Percentiles rank a stretch among this genome's conserved stretches.
These are phyloP conservation scores for Mesoclemmys tuberculata DNA, from an alignment of 2,113 vertebrate species.

Conservation along the genomic window DNA sequence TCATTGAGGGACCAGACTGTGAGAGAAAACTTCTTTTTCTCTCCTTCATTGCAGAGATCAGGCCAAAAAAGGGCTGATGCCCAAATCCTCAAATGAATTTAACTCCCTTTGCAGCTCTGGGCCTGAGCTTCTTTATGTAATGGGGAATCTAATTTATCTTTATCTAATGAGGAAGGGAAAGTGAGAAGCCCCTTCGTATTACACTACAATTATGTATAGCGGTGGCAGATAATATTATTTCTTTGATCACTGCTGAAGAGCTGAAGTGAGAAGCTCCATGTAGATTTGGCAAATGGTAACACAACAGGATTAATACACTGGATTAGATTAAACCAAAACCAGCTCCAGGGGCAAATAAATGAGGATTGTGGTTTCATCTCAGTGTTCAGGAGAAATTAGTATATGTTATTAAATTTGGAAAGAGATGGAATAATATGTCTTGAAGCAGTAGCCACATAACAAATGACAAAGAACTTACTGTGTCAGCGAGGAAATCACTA, in stretches of 20 bases:
- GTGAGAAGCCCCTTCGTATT: neutral
- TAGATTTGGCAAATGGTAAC: slow-evolving; percentile 18
- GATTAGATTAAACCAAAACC: slow-evolving; percentile 22
- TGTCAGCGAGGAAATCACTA: neutral
- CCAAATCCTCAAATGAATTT: neutral
- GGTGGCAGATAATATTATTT: neutral
- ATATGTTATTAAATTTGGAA: neutral
- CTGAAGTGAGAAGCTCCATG: neutral
- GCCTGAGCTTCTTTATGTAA: neutral
- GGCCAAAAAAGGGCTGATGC: neutral
- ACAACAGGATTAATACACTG: neutral
- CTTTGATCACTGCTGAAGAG: slow-evolving; percentile 12
- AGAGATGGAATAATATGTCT: neutral
- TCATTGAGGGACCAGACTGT: neutral
- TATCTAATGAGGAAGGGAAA: neutral
- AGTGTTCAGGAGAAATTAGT: neutral
- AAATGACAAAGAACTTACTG: neutral
- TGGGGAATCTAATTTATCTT: neutral
- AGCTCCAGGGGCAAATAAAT: neutral
- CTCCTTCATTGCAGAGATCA: neutral
- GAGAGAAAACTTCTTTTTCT: neutral
- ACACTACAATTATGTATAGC: neutral
- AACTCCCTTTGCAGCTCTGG: neutral
- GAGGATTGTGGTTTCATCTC: neutral
- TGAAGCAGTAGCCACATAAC: neutral